Evolutionary conservation across 2,797 vertebrate genomes (phyloP).

Genomic region (Dryobates pubescens): DNA sequence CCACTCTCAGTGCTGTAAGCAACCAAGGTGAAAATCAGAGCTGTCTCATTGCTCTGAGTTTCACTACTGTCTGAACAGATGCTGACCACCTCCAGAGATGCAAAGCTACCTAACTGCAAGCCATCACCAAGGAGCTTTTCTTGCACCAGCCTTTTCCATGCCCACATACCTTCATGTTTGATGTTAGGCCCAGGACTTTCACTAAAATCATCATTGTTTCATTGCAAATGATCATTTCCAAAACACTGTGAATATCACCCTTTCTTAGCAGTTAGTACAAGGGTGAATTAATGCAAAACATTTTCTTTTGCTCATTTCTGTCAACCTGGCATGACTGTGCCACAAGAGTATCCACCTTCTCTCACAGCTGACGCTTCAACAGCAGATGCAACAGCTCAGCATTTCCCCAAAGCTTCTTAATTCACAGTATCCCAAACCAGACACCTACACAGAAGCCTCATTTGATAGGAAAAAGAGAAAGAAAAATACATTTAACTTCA

Average conservation of each 20-base stretch:
- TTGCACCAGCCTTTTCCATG: not conserved
- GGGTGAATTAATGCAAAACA: not conserved
- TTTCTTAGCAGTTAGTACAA: not conserved
- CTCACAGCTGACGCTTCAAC: not conserved
- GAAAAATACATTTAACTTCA: not conserved
- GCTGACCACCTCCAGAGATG: not conserved
- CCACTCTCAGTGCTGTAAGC: not conserved
- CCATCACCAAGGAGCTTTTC: not conserved
- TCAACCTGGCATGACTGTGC: not conserved
- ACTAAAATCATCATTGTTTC: not conserved
- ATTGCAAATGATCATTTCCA: not conserved
- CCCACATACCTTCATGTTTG: not conserved
- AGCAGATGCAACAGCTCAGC: not conserved
- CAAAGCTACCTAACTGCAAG: fast-evolving
- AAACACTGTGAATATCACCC: not conserved
- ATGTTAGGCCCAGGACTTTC: not conserved
- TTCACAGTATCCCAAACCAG: not conserved
- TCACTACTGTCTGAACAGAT: not conserved
- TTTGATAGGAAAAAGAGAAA: not conserved
- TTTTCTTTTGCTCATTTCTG: not conserved
- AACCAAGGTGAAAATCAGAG: not conserved
- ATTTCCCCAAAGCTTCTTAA: not conserved
- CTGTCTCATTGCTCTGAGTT: not conserved
- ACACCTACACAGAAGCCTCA: not conserved
- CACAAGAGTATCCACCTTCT: not conserved